Base-by-base conservation (phyloP, 2,113 vertebrate genomes). In the Tragulus kanchil region DNA sequence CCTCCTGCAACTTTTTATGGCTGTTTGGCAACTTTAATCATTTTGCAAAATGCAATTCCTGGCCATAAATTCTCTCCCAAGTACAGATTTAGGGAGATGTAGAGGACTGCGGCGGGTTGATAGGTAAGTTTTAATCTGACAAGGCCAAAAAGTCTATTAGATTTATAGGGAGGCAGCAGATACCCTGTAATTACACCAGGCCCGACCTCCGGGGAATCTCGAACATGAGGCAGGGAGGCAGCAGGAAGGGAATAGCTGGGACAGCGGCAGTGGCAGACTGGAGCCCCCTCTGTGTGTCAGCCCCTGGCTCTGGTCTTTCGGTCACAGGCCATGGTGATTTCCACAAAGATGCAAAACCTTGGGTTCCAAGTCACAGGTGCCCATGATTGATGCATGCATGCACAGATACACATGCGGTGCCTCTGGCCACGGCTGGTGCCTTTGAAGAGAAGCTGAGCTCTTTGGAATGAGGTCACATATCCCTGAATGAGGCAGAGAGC, bases 21-120 rank as follows among this genome's bases (percentile, higher is more conserved):
- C 98, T 98, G 98, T 98, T 99, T 98, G 98, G 98, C 98, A 99
- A 99, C 98, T 99, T 99, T 98, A 99, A 99, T 99, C 97, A 98
- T 98, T 99, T 98, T 99, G 98, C 98, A 98, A 98, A 99, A 99
- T 98, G 98, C 62, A 85, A 99, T 98, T 98, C 98, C 96, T 98
- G 98, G 98, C 97, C 98, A 97, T 98, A 99, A 99, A 99, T 99
- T 98, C 98, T 98, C 98, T 98, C 96, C 97, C 98, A 98, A 98
- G 98, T 98, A 98, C 98, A 97, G 98, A 98, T 98, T 99, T 99
- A 99, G 98, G 98, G 98, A 98, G 98, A 98, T 98, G 98, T 98
- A 97, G 98, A 99, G 98, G 98, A 98, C 98, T 98, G 98, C 97
- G 97, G 97, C 93, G 98, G 97, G 98, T 97, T 99, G 98, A 99